These are phyloP conservation scores for Ectemnius lituratus DNA, from an alignment of 2,888 invertebrate species.

Conservation along the genomic window DNA sequence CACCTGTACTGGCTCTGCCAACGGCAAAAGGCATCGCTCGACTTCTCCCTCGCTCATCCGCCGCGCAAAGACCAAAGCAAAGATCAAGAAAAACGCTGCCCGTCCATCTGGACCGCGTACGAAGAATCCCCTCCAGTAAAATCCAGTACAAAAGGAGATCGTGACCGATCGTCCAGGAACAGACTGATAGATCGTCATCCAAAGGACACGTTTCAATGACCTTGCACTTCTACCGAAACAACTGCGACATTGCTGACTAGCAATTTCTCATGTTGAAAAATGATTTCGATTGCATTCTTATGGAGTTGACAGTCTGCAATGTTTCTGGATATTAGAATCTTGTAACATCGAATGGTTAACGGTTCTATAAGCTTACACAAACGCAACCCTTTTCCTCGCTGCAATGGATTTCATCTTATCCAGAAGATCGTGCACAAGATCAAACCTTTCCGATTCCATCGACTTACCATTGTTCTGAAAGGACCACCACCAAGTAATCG, in stretches of 20 bases:
- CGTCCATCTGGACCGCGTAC: conserved; percentile 43
- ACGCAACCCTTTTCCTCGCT: conserved; percentile 21
- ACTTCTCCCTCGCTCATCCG: no score
- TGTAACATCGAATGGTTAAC: background rate
- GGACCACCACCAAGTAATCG: conserved; percentile 26
- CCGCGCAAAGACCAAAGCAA: background rate
- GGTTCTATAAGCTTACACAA: background rate
- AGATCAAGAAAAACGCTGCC: conserved; percentile 44
- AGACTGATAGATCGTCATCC: background rate
- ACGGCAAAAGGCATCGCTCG: background rate
- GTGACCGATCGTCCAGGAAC: background rate
- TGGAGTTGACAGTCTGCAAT: background rate
- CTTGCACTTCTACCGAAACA: no score
- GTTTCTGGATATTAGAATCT: background rate
- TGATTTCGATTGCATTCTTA: background rate
- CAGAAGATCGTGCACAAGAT: conserved; percentile 22
- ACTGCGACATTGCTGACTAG: background rate
- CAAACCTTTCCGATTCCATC: conserved; percentile 25
- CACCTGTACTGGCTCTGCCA: conserved; percentile 37
- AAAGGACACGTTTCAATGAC: background rate
- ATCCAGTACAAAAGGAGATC: conserved; percentile 24
- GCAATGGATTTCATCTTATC: conserved; percentile 44
- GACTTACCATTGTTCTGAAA: conserved; percentile 45
- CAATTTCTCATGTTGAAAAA: background rate
- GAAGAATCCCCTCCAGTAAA: conserved; percentile 20